Conservation (phyloP, 1,140 invertebrate species). For the Centruroides vittatus region DNA sequence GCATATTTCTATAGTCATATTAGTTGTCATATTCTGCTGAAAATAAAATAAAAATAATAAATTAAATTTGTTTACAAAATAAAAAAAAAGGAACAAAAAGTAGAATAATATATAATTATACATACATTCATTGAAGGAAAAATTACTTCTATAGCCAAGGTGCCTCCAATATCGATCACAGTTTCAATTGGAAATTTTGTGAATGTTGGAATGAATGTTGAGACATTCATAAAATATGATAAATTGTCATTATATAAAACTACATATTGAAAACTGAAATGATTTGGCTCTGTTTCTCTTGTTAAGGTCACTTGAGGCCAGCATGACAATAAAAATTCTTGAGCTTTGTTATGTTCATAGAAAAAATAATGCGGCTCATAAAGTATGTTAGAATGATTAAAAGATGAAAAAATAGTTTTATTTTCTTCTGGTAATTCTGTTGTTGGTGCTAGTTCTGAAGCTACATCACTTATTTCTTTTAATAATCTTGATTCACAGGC, state of each 20-base stretch:
- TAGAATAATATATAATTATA: background rate
- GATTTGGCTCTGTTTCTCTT: constrained; percentile 30
- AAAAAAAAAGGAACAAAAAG: too few relatives aligned
- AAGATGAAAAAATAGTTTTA: background rate
- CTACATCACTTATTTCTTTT: too few relatives aligned
- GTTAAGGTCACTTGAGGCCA: constrained; percentile 20
- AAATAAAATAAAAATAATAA: background rate
- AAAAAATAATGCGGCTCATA: background rate
- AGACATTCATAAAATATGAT: constrained; percentile 11
- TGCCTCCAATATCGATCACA: constrained; percentile 40
- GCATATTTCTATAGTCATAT: constrained; percentile 8
- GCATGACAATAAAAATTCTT: constrained; percentile 31
- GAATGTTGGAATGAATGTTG: constrained; percentile 27
- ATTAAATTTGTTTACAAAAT: background rate
- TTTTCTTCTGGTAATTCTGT: too few relatives aligned
- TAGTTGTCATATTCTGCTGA: background rate
- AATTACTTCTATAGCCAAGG: constrained; percentile 29
- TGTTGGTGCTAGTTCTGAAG: too few relatives aligned
- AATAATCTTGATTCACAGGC: too few relatives aligned
- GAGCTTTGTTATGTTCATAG: constrained; percentile 16
- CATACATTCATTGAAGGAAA: constrained; percentile 7
- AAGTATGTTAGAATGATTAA: background rate
- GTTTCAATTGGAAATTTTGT: constrained; percentile 36
- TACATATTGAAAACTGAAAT: constrained; percentile 22
- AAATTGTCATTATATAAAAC: constrained; percentile 17